phyloP scores from a whole-genome alignment of 2,888 invertebrate species.

The Microplitis deprimator region DNA sequence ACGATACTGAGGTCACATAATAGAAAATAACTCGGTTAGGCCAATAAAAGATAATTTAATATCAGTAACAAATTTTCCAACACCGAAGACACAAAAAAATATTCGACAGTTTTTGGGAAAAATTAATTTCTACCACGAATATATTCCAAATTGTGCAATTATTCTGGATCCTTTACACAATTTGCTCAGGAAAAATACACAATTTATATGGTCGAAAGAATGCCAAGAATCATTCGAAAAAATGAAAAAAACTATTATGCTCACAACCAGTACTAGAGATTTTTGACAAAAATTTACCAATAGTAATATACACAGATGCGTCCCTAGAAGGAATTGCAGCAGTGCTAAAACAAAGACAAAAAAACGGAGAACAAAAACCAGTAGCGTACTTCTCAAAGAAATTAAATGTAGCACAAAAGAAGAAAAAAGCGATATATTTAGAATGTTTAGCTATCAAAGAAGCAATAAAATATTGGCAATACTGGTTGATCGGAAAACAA shows the following conservation, averaged over 20 bases:
- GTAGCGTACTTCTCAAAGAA: slow-evolving; percentile 32
- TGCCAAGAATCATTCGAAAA: neutral
- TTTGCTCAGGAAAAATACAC: too few relatives aligned
- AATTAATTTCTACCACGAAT: neutral
- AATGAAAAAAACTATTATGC: neutral
- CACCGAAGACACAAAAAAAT: too few relatives aligned
- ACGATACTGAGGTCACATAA: too few relatives aligned
- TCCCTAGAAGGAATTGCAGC: slow-evolving; percentile 47
- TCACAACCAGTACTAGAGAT: slow-evolving; percentile 21
- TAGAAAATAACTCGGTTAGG: too few relatives aligned
- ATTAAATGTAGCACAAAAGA: slow-evolving; percentile 44
- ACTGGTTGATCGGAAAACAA: slow-evolving; percentile 48
- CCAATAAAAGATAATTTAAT: too few relatives aligned
- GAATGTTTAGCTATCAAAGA: slow-evolving; percentile 53
- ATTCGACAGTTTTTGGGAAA: too few relatives aligned
- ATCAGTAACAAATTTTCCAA: too few relatives aligned
- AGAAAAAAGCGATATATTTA: slow-evolving; percentile 49
- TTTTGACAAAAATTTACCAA: slow-evolving; percentile 15
- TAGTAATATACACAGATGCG: slow-evolving; percentile 47
- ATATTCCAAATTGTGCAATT: too few relatives aligned
- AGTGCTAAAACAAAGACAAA: slow-evolving; percentile 47
- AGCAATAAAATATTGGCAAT: slow-evolving; percentile 52
- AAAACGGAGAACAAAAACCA: slow-evolving; percentile 44
- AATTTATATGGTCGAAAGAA: too few relatives aligned
- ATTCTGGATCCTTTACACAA: too few relatives aligned